Conservation (phyloP, 2,113 vertebrate species). For the Pelecanus crispus region DNA sequence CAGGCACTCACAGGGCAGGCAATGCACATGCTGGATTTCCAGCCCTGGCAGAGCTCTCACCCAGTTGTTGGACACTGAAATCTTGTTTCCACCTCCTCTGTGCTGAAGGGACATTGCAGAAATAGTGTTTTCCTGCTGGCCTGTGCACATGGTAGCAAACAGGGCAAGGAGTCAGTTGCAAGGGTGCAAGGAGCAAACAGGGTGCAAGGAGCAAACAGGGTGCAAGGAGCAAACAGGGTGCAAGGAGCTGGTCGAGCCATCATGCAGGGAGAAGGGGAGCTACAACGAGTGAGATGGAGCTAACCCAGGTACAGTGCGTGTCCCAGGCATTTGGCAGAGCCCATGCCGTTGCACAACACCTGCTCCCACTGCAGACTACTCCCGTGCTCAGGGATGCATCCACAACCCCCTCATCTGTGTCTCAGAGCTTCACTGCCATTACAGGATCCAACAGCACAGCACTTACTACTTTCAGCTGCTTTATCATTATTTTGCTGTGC, state of each 20-base stretch:
- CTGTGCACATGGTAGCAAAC: neutral
- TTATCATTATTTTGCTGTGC: neutral
- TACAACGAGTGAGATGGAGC: fast-evolving
- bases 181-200: no score
- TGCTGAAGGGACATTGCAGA: neutral
- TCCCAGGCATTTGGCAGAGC: neutral
- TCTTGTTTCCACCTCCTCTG: neutral
- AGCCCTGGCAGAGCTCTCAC: neutral
- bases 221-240: neutral
- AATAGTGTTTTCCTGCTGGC: neutral
- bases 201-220: neutral
- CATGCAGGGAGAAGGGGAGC: neutral
- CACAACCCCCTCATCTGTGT: neutral
- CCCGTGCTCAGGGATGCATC: neutral
- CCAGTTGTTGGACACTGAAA: neutral
- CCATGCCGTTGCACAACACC: neutral
- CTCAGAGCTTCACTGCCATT: neutral
- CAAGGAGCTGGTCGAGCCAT: neutral
- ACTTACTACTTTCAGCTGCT: neutral
- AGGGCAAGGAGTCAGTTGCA: neutral
- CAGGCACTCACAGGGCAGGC: neutral
- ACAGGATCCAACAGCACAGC: neutral
- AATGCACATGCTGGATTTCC: neutral
- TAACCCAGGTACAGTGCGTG: neutral
- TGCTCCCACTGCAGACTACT: neutral